phyloP scores from a whole-genome alignment of 2,113 vertebrate genomes.

The Coracopsis vasa region DNA sequence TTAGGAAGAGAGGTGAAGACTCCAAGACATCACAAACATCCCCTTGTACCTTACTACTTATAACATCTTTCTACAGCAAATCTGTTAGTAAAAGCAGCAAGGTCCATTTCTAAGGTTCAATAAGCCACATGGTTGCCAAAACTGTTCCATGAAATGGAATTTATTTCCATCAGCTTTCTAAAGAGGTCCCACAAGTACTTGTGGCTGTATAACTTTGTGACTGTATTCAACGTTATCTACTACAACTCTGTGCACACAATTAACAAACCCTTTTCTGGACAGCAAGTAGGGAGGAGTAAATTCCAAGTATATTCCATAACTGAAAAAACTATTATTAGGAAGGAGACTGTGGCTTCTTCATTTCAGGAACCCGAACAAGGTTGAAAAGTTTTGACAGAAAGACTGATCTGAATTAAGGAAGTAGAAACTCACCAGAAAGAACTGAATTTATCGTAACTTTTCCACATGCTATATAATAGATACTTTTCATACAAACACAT shows the following conservation, averaged over 20 bases:
- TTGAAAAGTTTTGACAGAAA: neutral
- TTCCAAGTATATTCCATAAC: neutral
- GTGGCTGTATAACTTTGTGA: neutral
- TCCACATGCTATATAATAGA: neutral
- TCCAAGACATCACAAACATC: neutral
- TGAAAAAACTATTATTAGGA: neutral
- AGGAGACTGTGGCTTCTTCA: neutral
- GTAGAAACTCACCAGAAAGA: accelerated
- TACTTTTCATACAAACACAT: neutral
- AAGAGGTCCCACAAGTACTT: neutral
- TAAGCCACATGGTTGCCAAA: neutral
- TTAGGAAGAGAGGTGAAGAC: neutral
- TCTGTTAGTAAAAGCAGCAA: neutral
- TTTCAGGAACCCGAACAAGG: neutral
- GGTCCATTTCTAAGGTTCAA: neutral
- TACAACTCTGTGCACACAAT: neutral
- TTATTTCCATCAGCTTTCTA: neutral
- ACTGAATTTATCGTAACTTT: neutral
- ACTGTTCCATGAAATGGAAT: neutral
- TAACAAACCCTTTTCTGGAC: neutral
- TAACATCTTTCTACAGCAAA: accelerated
- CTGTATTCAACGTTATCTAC: neutral
- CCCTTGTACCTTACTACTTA: neutral
- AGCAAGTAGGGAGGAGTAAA: neutral
- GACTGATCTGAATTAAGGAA: neutral